These are phyloP conservation scores for Apostichopus japonicus DNA, from an alignment of 35 echinoderm and acorn worm genomes.

Conservation along the genomic window DNA sequence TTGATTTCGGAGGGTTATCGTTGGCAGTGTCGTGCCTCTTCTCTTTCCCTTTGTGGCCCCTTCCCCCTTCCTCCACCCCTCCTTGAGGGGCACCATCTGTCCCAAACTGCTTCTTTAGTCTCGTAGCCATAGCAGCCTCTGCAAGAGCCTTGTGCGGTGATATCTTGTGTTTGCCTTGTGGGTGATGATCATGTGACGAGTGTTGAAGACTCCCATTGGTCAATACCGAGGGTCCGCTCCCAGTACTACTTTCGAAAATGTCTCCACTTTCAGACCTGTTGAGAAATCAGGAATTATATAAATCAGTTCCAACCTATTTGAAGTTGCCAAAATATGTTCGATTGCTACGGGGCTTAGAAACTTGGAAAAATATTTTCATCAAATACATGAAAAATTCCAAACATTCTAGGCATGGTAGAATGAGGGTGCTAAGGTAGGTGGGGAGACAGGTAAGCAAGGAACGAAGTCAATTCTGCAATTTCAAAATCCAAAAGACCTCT, in stretches of 20 bases:
- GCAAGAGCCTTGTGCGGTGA: conserved; percentile 24
- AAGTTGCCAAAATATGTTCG: no score
- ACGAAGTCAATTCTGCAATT: no score
- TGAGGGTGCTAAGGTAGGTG: no score
- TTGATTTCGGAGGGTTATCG: neutral
- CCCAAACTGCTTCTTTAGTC: conserved; percentile 5
- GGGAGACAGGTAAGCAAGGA: no score
- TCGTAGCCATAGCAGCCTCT: conserved; percentile 28
- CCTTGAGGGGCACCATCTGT: neutral
- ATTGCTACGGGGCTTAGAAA: no score
- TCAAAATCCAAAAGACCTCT: no score
- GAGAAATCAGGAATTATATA: neutral
- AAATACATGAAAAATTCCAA: no score
- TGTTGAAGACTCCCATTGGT: conserved; percentile 30
- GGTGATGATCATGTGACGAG: neutral
- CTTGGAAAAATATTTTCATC: no score
- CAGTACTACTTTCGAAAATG: neutral
- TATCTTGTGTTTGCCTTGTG: neutral
- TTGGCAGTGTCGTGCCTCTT: conserved; percentile 28
- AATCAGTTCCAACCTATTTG: no score
- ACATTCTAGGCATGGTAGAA: no score
- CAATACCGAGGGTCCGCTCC: neutral
- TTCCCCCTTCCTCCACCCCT: neutral
- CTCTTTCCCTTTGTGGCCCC: neutral
- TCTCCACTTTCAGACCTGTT: neutral